Base-by-base conservation (phyloP, 2,888 invertebrate genomes). In the Scelioninae gen. 2 region DNA sequence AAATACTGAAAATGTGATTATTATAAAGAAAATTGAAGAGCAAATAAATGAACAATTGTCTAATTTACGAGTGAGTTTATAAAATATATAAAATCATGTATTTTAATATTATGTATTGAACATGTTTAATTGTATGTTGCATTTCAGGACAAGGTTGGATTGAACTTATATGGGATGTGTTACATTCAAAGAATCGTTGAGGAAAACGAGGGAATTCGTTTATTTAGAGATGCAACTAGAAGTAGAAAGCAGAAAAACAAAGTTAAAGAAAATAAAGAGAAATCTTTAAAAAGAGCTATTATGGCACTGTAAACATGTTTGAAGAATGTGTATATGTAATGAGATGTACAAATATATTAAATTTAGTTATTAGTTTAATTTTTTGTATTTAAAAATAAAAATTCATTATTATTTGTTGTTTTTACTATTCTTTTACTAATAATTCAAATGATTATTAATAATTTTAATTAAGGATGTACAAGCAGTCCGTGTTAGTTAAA, bases 81-180 rank as follows among this genome's bases (percentile, higher is more conserved):
- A 41, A 55, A 68, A 39, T 75, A 39, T 48, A 16, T 16, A 25
- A 39, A 28, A 25, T 7, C 16, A 6, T 33, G 15, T 28, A 7
- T 10, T 33, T 11, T 45, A 28, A 28, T 13, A 13, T 19, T 69
- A 19, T 25, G 1, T 25, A 2, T 53, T 71, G n/a, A n/a, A n/a
- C n/a, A n/a, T n/a, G n/a, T n/a, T n/a, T n/a, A n/a, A n/a, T n/a
- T n/a, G n/a, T n/a, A n/a, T n/a, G n/a, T n/a, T n/a, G n/a, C n/a
- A n/a, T 61, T 76, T 58, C 75, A 96, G 91, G 94, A 96, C 84
- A 89, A 91, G 80, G 90, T 95, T 46, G 97, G 96, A 2, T 93
- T 91, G 84, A 98, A 98, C 87, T 87, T 93, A 75, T 93, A 95
- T 83, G 95, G 93, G 0, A 88, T 97, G 81, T 90, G 91, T 69